A percentile compares a stretch with the other conserved stretches of the same genome.
These are phyloP conservation scores for Trachythela sp. DNA, from an alignment of 64 coral and sea anemone genomes.

Conservation along the genomic window DNA sequence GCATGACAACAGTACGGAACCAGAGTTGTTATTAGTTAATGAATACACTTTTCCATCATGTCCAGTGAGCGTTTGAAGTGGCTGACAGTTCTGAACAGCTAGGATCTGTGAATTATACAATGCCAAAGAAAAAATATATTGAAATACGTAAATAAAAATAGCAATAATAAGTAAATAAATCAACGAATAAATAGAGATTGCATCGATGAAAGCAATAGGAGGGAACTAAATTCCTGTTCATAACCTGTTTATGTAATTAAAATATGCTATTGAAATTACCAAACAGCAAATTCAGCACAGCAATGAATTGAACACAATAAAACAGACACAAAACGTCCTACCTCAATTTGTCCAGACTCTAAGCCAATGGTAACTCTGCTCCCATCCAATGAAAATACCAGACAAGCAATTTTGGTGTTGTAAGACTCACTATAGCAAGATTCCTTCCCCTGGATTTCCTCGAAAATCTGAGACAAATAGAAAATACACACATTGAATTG, in stretches of 20 bases:
- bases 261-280: no score
- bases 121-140: background rate
- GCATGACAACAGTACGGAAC: constrained; percentile 33
- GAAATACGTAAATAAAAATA: background rate
- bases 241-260: no score
- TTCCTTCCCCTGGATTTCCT: constrained; percentile 38
- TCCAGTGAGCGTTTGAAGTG: constrained; percentile 6
- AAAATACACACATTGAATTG: no score
- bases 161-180: background rate
- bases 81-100: constrained; percentile 24
- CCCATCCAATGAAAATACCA: constrained; percentile 48
- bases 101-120: constrained; percentile 25
- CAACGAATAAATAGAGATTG: no score
- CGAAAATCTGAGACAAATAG: constrained; percentile 51
- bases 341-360: constrained; percentile 60
- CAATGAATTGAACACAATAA: no score
- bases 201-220: no score
- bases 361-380: constrained; percentile 65
- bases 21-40: constrained; percentile 36
- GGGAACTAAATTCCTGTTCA: no score
- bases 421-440: constrained; percentile 54
- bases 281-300: no score
- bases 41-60: constrained; percentile 46
- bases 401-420: constrained; percentile 56
- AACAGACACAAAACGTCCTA: background rate